Evolutionary conservation across 2,888 invertebrate genomes (phyloP), one percentile per base, ranked within the genome.

Genomic region (Mythimna ferrago): DNA sequence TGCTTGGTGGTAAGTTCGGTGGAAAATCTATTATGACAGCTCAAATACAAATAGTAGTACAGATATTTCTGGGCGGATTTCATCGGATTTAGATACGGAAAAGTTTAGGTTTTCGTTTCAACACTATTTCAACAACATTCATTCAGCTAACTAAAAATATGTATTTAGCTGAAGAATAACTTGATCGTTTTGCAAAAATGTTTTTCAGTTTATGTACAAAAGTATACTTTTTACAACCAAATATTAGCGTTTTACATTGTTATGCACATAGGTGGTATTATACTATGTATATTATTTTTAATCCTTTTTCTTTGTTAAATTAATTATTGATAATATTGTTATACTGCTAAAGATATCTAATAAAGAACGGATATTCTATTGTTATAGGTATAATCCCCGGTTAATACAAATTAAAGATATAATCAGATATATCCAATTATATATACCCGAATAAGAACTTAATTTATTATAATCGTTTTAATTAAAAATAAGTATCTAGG

Each of bases 11-110:
- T 60, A 76, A 67, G 44, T 56, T 81, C 2, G 6, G 41, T 60
- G 21, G 32, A 10, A 76, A 76, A 57, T 76, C 35, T 65, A 65
- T 16, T 68, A 61, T 69, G 68, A 69, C 51, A 68, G 63, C 44
- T 61, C 44, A 32, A 81, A 66, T 54, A 81, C 76, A 77, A 80
- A 75, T 58, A 66, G 62, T 80, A 64, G 38, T 64, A 64, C 35
- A n/a, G 44, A 32, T 66, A 80, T 80, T 74, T 53, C 57, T 65
- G 56, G 51, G 32, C 53, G 54, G 44, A 9, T 60, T 38, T 60
- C 56, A 61, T 67, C 32, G 51, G 48, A 67, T 67, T 76, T 56
- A 21, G 64, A 81, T 65, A 53, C 51, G n/a, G 32, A 61, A 65
- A 65, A 57, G 26, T 65, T 73, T 26, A 44, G 26, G 6, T 73